Evolutionary conservation across 2,113 vertebrate species (phyloP).

Genomic region (Asarcornis scutulata): DNA sequence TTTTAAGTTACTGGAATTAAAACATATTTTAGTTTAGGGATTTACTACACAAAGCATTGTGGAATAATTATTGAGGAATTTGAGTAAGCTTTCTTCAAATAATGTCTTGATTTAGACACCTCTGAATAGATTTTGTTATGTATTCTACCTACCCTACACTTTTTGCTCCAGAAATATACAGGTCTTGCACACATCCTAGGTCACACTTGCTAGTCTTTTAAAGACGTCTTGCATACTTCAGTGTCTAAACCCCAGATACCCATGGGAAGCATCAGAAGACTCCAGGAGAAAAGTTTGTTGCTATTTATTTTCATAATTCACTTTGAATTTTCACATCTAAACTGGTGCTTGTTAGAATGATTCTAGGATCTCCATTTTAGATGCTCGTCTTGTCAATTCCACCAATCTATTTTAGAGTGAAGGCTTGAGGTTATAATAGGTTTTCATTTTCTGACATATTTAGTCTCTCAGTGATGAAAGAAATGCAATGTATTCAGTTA

Average conservation of each 20-base stretch:
- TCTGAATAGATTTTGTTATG: not conserved
- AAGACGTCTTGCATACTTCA: not conserved
- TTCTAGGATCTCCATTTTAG: not conserved
- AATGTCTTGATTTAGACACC: not conserved
- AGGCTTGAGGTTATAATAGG: not conserved
- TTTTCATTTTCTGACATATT: not conserved
- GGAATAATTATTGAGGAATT: not conserved
- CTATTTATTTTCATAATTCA: not conserved
- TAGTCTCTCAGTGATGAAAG: not conserved
- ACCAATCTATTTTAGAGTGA: not conserved
- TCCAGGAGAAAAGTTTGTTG: not conserved
- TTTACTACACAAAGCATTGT: not conserved
- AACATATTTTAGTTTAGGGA: not conserved
- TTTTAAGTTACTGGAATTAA: not conserved
- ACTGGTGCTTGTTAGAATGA: not conserved
- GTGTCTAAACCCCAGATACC: not conserved
- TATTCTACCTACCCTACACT: not conserved
- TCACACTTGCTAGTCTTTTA: not conserved
- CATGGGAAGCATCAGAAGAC: not conserved
- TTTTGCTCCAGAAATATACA: not conserved
- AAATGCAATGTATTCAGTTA: not conserved
- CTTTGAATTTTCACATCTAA: not conserved
- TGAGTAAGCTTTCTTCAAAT: not conserved
- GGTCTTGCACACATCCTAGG: not conserved
- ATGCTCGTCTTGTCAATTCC: not conserved